Base-by-base conservation (phyloP, 1,140 invertebrate genomes). In the Planococcus citri region DNA sequence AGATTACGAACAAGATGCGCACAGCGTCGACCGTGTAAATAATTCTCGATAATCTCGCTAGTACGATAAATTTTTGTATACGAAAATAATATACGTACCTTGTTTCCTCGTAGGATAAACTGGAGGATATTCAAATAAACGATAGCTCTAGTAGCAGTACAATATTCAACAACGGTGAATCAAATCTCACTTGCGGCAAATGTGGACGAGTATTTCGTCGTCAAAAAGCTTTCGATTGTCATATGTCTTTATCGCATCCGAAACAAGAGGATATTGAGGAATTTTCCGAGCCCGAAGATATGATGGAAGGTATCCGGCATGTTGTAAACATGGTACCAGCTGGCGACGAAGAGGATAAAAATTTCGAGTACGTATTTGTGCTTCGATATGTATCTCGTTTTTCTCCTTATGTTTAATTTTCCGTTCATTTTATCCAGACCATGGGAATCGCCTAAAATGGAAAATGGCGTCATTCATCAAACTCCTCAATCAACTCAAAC, bases 201-300 rank as follows among this genome's bases (percentile, higher is more conserved):
- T 87, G 86, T 74, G 84, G 83, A 68, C 85, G 84, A 75, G 79
- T 80, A 25, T 87, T 87, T 75, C 79, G 83, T 38, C 81, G 83
- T 69, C 83, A 86, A 74, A 87, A 85, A 73, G 82, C 84, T n/a
- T 83, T 82, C 72, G 85, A 87, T 51, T 78, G 80, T 3, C 86
- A 88, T 74, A 80, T 85, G 70, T 80, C 81, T 71, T 80, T 84
- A 29, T 77, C 79, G 0, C 84, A 86, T 76, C 78, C 75, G 72
- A 76, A 83, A 76, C 77, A 69, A 76, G 74, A 76, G 20, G 80
- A 77, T 17, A 79, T 82, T 8, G 81, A 83, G 73, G 89, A 90
- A 76, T 90, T 91, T 75, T 90, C 88, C 70, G 89, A 91, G 73
- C 84, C 88, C 0, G 89, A 91, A 77, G 89, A 91, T 77, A 82